Conservation (phyloP, 23 tunicate species). For the Ciona savignyi region DNA sequence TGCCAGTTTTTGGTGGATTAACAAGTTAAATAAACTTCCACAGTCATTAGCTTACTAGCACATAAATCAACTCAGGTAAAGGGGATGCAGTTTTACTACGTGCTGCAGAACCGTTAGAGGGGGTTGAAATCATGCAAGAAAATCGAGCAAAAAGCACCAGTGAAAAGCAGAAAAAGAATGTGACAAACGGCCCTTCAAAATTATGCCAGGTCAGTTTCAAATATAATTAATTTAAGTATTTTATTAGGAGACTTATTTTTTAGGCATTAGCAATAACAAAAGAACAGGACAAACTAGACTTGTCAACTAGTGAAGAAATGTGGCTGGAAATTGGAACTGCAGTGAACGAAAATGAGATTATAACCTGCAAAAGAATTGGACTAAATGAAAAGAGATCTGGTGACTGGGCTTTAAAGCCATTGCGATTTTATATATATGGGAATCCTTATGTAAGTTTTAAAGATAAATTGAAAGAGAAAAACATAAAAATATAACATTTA, state of each 20-base stretch:
- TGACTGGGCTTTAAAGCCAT: conserved; percentile 17
- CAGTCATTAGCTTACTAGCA: too few relatives aligned
- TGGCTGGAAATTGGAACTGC: conserved; percentile 28
- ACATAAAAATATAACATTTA: too few relatives aligned
- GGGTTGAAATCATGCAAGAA: conserved; percentile 11
- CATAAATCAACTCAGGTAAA: conserved; percentile 10
- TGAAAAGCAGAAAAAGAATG: not conserved
- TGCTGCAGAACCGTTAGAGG: conserved; percentile 41
- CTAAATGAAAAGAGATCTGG: conserved; percentile 20
- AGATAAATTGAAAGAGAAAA: conserved; percentile 25
- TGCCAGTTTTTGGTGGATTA: too few relatives aligned
- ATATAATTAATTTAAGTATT: too few relatives aligned
- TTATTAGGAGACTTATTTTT: not conserved
- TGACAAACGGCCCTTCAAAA: conserved; percentile 57
- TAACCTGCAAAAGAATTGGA: conserved; percentile 29
- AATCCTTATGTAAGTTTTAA: conserved; percentile 21
- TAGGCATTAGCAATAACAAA: conserved; percentile 25
- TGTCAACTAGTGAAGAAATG: conserved; percentile 20
- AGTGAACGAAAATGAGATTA: conserved; percentile 13
- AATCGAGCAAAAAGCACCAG: conserved; percentile 15
- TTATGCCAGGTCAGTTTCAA: conserved; percentile 38
- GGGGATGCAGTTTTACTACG: conserved; percentile 59
- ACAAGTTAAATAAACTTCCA: too few relatives aligned
- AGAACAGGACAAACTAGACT: conserved; percentile 23
- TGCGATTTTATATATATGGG: conserved; percentile 37